These are phyloP conservation scores for Sturnira hondurensis DNA, from an alignment of 2,113 vertebrate genomes.

Conservation along the genomic window DNA sequence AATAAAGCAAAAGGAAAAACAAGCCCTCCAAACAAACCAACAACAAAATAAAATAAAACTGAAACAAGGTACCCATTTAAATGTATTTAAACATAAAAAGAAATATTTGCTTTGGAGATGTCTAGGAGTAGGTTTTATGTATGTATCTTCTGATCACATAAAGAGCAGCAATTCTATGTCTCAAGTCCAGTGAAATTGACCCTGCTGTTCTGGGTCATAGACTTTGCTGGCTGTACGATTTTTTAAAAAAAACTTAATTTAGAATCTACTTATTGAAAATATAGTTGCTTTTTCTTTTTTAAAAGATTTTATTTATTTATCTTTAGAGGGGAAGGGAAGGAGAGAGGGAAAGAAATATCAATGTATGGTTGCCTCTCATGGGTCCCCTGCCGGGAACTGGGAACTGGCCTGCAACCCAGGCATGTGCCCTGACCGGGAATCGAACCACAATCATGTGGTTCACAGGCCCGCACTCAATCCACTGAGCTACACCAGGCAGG, in stretches of 20 bases:
- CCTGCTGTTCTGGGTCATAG: not conserved
- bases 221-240: not conserved
- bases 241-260: not conserved
- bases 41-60: not conserved
- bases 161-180: not conserved
- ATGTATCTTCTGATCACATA: not conserved
- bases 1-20: not conserved
- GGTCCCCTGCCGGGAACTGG: too few relatives aligned
- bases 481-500: too few relatives aligned
- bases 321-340: too few relatives aligned
- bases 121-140: constrained; percentile 18
- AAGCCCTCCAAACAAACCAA: not conserved
- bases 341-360: too few relatives aligned
- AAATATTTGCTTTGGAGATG: constrained; percentile 36
- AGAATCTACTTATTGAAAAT: constrained; percentile 22
- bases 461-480: too few relatives aligned
- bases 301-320: too few relatives aligned
- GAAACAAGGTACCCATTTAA: not conserved
- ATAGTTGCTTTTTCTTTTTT: constrained; percentile 2
- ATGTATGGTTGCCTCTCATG: too few relatives aligned
- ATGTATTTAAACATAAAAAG: not conserved
- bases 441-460: too few relatives aligned
- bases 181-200: not conserved
- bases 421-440: too few relatives aligned
- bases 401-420: too few relatives aligned